phyloP scores from a whole-genome alignment of 2,888 invertebrate genomes.

The Mellilla xanthometata region DNA sequence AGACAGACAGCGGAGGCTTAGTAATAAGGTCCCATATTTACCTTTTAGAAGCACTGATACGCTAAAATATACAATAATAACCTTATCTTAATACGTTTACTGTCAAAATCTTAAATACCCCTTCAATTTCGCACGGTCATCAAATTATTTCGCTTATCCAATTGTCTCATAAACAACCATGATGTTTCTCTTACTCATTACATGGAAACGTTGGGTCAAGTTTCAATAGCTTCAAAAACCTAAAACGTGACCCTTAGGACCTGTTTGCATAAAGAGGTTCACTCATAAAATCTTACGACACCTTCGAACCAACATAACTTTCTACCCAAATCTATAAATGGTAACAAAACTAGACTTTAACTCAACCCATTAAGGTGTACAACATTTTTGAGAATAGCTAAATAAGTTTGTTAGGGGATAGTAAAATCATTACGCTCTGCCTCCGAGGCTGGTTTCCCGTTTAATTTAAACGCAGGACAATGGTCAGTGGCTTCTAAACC shows the following conservation, averaged over 20 bases:
- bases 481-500: conserved; percentile 70
- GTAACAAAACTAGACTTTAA: conserved; percentile 37
- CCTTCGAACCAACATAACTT: conserved; percentile 43
- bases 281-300: conserved; percentile 80
- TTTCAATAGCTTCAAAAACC: conserved; percentile 75
- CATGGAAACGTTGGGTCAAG: conserved; percentile 61
- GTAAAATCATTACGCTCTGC: conserved; percentile 69
- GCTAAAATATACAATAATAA: no score
- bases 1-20: no score
- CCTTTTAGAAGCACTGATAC: no score
- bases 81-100: no score
- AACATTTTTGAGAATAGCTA: background rate
- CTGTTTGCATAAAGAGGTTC: conserved; percentile 74
- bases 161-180: conserved; percentile 45
- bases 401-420: conserved; percentile 44
- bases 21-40: no score
- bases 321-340: background rate
- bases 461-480: conserved; percentile 81
- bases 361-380: conserved; percentile 7
- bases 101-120: no score
- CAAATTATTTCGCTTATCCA: conserved; percentile 39
- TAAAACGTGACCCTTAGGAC: conserved; percentile 71
- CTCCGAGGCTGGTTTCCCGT: conserved; percentile 51
- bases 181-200: conserved; percentile 38
- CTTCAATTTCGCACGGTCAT: background rate